Evolutionary conservation across 2,113 vertebrate species (phyloP), one percentile per base, ranked within the genome.

Genomic region (Sphyrna mokarran): DNA sequence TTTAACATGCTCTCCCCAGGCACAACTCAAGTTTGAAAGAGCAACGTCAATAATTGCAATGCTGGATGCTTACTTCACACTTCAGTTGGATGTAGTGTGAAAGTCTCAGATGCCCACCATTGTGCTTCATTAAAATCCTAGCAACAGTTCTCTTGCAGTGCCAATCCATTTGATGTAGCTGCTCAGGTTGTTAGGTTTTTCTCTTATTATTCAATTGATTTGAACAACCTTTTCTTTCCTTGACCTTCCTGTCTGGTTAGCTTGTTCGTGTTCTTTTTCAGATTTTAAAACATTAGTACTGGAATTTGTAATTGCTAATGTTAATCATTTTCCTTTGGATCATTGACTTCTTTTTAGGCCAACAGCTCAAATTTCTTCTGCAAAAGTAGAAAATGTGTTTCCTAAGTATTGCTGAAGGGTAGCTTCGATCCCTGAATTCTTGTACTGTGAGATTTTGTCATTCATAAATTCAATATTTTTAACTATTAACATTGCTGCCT

Each of bases 261-360:
- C 61, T 93, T 93, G 61, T 66, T 93, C 61, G 33, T 20, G 54
- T 93, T 93, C 61, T 93, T 93, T 93, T 63, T 93, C 89, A 93
- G 33, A 37, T 66, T 90, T 58, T 91, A 37, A 63, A 37, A 66
- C 33, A n/a, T 91, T 63, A 91, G 58, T 91, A n/a, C 33, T 63
- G 58, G 26, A 16, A 66, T n/a, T 66, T 93, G 61, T 93, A 66
- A 93, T 91, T 8, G n/a, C 33, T 66, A 61, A 6, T 93, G 18
- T 68, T 66, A 66, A 63, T 90, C 29, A 90, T 90, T 90, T 90
- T 63, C 14, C 0, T 90, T 43, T 5, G 29, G 87, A 16, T 63
- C 29, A 90, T 6, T 90, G 54, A 5, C 29, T 16, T 54, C 9
- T 90, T 58, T 90, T 26, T 61, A 90, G 87, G 23, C 87, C 26